Conservation (phyloP, 1,140 invertebrate genomes). For the Agrypnia vestita region DNA sequence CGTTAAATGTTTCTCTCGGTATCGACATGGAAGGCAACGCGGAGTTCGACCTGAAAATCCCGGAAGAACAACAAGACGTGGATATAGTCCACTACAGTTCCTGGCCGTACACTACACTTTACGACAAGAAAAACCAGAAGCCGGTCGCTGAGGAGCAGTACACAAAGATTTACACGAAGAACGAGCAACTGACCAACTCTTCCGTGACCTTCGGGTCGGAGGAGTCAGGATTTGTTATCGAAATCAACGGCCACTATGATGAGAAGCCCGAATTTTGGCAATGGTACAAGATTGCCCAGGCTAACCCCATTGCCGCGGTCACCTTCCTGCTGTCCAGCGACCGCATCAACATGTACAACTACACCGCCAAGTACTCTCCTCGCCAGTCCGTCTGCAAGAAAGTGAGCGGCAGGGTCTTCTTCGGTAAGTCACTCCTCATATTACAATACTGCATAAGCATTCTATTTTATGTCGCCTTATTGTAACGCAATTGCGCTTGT, state of each 20-base stretch:
- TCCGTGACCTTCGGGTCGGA: conserved; percentile 66
- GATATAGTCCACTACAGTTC: conserved; percentile 74
- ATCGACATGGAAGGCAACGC: conserved; percentile 69
- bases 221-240: conserved; percentile 69
- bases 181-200: conserved; percentile 62
- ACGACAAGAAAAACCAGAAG: conserved; percentile 72
- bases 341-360: conserved; percentile 59
- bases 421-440: no score
- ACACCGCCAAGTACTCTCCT: conserved; percentile 33
- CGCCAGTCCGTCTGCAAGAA: conserved; percentile 59
- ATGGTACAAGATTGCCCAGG: conserved; percentile 57
- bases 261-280: conserved; percentile 63
- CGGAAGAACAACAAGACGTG: conserved; percentile 64
- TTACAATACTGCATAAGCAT: no score
- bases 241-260: conserved; percentile 71
- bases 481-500: neutral
- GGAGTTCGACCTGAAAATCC: conserved; percentile 69
- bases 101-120: conserved; percentile 75
- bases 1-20: conserved; percentile 68
- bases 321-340: conserved; percentile 55
- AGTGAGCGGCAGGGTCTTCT: conserved; percentile 50
- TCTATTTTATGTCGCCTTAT: no score
- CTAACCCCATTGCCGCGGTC: conserved; percentile 62
- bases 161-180: conserved; percentile 66
- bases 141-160: conserved; percentile 68